Conservation (phyloP, 2,113 vertebrate genomes). For the Pipa parva region DNA sequence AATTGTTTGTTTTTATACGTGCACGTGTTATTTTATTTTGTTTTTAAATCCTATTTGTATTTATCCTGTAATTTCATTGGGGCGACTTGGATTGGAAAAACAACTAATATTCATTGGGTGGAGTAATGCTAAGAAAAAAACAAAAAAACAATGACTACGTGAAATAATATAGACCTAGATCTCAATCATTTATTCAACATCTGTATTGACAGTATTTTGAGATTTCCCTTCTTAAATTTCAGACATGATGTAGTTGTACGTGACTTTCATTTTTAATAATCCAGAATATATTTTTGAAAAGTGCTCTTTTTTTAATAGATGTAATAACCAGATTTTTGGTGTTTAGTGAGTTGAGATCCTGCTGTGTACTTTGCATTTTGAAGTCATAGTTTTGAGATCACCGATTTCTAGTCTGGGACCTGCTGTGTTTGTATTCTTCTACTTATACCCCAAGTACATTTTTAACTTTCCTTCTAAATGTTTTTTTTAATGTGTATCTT, state of each 20-base stretch:
- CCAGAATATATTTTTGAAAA: constrained; percentile 68
- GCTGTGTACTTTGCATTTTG: constrained; percentile 55
- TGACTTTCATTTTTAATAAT: constrained; percentile 66
- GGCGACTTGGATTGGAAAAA: neutral
- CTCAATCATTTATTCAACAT: neutral
- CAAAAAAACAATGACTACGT: too few relatives aligned
- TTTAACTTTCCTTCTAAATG: constrained; percentile 64
- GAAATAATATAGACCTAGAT: neutral
- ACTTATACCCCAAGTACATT: constrained; percentile 62
- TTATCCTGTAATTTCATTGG: too few relatives aligned
- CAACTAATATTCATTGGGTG: neutral
- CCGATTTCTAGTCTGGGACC: constrained; percentile 52
- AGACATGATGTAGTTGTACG: constrained; percentile 47
- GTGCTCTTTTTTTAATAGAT: constrained; percentile 66
- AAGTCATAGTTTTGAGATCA: constrained; percentile 52
- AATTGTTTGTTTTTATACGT: too few relatives aligned
- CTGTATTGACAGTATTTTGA: constrained; percentile 44
- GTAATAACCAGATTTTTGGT: constrained; percentile 54
- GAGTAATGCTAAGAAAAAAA: neutral
- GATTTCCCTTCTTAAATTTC: constrained; percentile 51
- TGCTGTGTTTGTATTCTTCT: constrained; percentile 51
- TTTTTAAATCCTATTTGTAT: too few relatives aligned
- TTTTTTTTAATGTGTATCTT: constrained; percentile 67
- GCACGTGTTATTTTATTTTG: too few relatives aligned
- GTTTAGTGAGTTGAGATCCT: constrained; percentile 50